A percentile compares a stretch with the other conserved stretches of the same genome.
phyloP scores from a whole-genome alignment of 2,888 invertebrate species.

The Tenodera sinensis region DNA sequence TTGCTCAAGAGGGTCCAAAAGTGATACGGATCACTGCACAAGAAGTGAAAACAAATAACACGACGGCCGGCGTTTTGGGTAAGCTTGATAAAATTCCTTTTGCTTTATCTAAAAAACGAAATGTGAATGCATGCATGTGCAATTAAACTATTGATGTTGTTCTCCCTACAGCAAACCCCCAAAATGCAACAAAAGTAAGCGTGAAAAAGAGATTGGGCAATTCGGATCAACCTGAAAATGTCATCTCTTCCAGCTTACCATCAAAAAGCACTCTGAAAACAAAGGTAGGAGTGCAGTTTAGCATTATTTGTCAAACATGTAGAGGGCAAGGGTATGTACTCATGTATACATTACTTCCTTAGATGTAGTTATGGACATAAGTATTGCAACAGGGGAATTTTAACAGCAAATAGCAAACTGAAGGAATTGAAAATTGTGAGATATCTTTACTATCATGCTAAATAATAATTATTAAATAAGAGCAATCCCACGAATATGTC shows the following conservation, averaged over 20 bases:
- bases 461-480: too few relatives aligned
- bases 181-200: conserved; percentile 1
- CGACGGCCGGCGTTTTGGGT: conserved; percentile 16
- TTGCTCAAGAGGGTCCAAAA: neutral
- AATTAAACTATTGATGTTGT: neutral
- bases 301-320: too few relatives aligned
- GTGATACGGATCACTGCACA: neutral
- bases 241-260: neutral
- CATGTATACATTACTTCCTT: too few relatives aligned
- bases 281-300: neutral
- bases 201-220: conserved; percentile 4
- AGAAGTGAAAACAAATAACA: neutral
- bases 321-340: too few relatives aligned
- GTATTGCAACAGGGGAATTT: too few relatives aligned
- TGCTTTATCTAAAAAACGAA: neutral
- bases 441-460: too few relatives aligned
- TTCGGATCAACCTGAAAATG: neutral
- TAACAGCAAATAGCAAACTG: too few relatives aligned
- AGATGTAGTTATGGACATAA: too few relatives aligned
- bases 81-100: neutral
- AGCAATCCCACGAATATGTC: too few relatives aligned
- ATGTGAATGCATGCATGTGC: neutral
- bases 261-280: neutral
- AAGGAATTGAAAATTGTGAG: too few relatives aligned
- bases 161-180: neutral